A percentile compares a stretch with the other conserved stretches of the same genome.
phyloP scores from a whole-genome alignment of 2,888 invertebrate genomes.

The Oxytorus armatus region DNA sequence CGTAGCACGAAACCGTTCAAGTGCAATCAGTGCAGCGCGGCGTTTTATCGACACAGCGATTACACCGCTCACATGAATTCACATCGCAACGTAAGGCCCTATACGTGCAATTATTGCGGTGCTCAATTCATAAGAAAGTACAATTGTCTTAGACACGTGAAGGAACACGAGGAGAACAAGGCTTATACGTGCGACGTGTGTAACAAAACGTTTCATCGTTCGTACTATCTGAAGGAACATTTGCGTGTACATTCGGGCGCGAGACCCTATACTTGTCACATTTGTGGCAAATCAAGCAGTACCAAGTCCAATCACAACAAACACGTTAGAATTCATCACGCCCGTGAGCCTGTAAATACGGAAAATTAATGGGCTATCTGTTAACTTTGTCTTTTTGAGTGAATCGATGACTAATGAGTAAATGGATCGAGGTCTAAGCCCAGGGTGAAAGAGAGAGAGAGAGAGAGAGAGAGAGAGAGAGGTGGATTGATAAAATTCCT shows the following conservation, averaged over 20 bases:
- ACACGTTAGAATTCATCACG: constrained; percentile 95
- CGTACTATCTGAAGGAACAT: constrained; percentile 95
- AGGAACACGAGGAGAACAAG: constrained; percentile 93
- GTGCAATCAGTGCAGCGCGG: constrained; percentile 93
- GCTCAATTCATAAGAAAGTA: constrained; percentile 95
- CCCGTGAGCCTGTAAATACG: constrained; percentile 93
- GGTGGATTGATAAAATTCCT: neutral
- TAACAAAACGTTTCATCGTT: constrained; percentile 93
- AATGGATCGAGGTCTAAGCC: too few species aligned
- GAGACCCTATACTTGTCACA: constrained; percentile 93
- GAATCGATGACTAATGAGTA: too few species aligned
- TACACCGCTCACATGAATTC: constrained; percentile 94
- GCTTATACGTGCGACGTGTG: constrained; percentile 91
- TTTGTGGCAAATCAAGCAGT: constrained; percentile 95
- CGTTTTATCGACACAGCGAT: constrained; percentile 93
- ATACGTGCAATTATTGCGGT: constrained; percentile 95
- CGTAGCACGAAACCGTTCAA: constrained; percentile 94
- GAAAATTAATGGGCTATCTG: constrained; percentile 86
- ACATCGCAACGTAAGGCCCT: constrained; percentile 93
- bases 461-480: too few species aligned
- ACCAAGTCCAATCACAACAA: constrained; percentile 97
- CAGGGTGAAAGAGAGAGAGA: too few species aligned
- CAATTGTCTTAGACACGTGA: constrained; percentile 94
- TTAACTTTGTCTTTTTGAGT: too few species aligned
- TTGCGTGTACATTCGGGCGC: constrained; percentile 93